These are phyloP conservation scores for Apamea crenata DNA, from an alignment of 2,888 invertebrate genomes.

Conservation along the genomic window DNA sequence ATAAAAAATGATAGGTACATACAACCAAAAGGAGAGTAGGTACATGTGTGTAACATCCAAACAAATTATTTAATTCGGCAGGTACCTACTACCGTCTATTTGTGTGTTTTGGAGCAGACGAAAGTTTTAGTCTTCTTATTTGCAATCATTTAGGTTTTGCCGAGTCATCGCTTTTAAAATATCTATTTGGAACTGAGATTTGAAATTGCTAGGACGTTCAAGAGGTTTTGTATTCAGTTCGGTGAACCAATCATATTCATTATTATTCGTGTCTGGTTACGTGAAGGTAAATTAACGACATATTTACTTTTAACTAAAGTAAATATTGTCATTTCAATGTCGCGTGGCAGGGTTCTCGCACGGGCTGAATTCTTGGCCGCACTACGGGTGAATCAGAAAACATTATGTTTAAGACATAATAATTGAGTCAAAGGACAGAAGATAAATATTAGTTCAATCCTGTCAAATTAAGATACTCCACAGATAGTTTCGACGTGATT, in stretches of 20 bases:
- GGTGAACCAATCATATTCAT: neutral
- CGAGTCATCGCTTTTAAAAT: constrained; percentile 50
- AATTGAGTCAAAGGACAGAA: too few species aligned
- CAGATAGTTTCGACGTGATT: too few species aligned
- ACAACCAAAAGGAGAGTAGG: neutral
- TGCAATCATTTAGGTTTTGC: constrained; percentile 22
- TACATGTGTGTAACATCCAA: neutral
- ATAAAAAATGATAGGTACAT: neutral
- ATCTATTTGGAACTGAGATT: neutral
- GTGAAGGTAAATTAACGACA: neutral
- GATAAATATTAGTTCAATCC: too few species aligned
- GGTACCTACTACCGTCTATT: neutral
- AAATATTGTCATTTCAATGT: constrained; percentile 16
- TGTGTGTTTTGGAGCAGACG: neutral
- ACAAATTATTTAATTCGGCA: neutral
- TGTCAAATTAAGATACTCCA: too few species aligned
- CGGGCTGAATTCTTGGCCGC: constrained; percentile 7
- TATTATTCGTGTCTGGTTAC: neutral
- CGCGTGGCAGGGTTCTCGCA: neutral
- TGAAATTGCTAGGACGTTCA: constrained; percentile 6
- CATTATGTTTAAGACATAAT: neutral
- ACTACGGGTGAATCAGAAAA: neutral
- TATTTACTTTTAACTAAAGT: constrained; percentile 10
- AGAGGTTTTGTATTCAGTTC: constrained; percentile 17
- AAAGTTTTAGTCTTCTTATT: constrained; percentile 41